Percentiles rank a stretch among this genome's conserved stretches.
phyloP scores from a whole-genome alignment of 1,140 invertebrate genomes.

The Magallana angulata region DNA sequence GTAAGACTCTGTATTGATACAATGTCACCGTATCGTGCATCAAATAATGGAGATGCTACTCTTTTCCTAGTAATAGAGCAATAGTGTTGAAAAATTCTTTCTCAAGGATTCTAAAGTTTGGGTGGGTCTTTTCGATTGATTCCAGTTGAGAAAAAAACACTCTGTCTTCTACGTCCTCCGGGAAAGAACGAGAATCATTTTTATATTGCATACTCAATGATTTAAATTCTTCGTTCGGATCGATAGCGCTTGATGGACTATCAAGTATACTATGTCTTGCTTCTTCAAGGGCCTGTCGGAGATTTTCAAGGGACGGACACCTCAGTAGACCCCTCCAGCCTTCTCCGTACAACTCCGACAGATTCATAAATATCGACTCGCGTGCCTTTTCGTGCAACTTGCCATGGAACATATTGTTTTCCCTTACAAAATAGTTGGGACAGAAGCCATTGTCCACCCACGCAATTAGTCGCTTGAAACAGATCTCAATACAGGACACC shows the following conservation, averaged over 20 bases:
- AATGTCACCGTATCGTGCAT: not conserved
- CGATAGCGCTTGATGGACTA: not conserved
- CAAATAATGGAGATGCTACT: not conserved
- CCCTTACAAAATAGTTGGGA: slow-evolving; percentile 48
- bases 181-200: not conserved
- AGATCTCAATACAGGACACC: not conserved
- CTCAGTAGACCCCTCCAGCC: slow-evolving; percentile 17
- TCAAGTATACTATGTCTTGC: not conserved
- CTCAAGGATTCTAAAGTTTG: slow-evolving; percentile 2
- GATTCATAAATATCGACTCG: not conserved
- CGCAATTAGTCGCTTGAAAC: slow-evolving; percentile 26
- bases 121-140: not conserved
- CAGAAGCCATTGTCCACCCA: slow-evolving; percentile 24
- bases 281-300: not conserved
- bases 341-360: slow-evolving; percentile 2
- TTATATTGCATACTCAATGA: not conserved
- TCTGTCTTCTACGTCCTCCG: not conserved
- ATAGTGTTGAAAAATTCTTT: not conserved
- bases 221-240: not conserved
- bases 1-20: not conserved
- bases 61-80: not conserved
- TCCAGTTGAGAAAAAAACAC: not conserved
- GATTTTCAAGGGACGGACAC: not conserved
- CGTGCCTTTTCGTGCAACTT: not conserved
- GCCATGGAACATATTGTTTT: too few species aligned